Base-by-base conservation (phyloP, 2,797 vertebrate genomes). In the Manis crassicaudata region DNA sequence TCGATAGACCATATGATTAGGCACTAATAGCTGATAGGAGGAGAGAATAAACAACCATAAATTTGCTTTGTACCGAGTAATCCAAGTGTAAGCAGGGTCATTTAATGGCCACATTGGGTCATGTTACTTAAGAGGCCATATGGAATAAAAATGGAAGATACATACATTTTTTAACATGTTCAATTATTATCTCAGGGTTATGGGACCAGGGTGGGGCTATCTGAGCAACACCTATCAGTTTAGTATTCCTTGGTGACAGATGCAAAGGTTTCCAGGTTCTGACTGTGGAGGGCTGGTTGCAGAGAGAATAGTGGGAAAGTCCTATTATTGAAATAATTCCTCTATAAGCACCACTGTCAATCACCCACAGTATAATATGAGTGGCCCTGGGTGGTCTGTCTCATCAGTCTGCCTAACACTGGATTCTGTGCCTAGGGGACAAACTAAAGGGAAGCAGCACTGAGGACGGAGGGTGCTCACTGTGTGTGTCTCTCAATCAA, bases 1-100 rank as follows among this genome's bases (percentile, higher is more conserved):
- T 98, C 98, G 98, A 98, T 98, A 98, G 99, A 99, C 99, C 99
- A 99, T 99, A 99, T 99, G 99, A 99, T 99, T 99, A 99, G 99
- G 98, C 98, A 98, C 98, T 99, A 99, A 99, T 99, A 99, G 99
- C 98, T 98, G 98, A 99, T 98, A 98, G 98, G 98, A 98, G 98
- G 97, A 98, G 98, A 98, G 98, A 98, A 98, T 98, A 98, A 99
- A 98, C 98, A 98, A 98, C 98, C 98, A 98, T 98, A 98, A 98
- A 98, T 98, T 97, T 96, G 97, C 98, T 99, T 99, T 99, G 98
- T 99, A 98, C 97, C 4, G 32, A 98, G 98, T 98, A 99, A 99
- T 98, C 98, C 98, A 96, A 99, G 99, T 98, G 98, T 98, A 98
- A 98, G 98, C 97, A 96, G 98, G 98, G 99, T 99, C 98, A 98